Base-by-base conservation (phyloP, 92 coral and sea anemone genomes). In the Phenganax subtilis region DNA sequence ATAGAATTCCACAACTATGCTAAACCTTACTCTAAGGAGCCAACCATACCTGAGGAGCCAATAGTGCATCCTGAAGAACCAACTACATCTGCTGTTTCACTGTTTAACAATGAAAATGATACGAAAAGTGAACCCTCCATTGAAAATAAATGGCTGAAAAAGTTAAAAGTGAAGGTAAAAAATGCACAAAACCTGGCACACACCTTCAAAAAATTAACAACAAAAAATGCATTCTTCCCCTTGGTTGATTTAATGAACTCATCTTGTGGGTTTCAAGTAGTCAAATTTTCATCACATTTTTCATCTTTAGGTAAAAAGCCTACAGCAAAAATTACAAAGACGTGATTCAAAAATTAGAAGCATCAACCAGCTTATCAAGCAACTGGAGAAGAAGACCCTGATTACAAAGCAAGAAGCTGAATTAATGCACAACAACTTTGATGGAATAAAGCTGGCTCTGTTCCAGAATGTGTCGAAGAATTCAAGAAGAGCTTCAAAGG, bases 401-500 rank as follows among this genome's bases (percentile, higher is more conserved):
- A 62, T 62, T 25, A 6, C 28, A 62, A 62, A 25, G 68, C 68
- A 62, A 9, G 68, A 62, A 62, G 68, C 31, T 62, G 68, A 62
- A 17, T 62, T 62, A 37, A 12, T 16, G 29, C 16, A 59, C 12
- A 59, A 59, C 71, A 65, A 65, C 29, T 65, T 65, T 65, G 71
- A 65, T 65, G 47, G 71, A 17, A 65, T 65, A 28, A 17, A 65
- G 71, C 71, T 65, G 29, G 44, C 71, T 28, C 71, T 65, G 71
- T 65, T 65, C 47, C 31, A 65, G 47, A 65, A 17, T 65, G 37
- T 65, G 71, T 7, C 29, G 47, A 65, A 65, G 65, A 65, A 65
- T 65, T 65, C 71, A 8, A 65, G 12, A 11, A 65, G 71, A 65
- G 47, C 37, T 6, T 8, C 47, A 65, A 65, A 27, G 3, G 71